These are phyloP conservation scores for Macaria liturata DNA, from an alignment of 2,888 invertebrate genomes.

Conservation along the genomic window DNA sequence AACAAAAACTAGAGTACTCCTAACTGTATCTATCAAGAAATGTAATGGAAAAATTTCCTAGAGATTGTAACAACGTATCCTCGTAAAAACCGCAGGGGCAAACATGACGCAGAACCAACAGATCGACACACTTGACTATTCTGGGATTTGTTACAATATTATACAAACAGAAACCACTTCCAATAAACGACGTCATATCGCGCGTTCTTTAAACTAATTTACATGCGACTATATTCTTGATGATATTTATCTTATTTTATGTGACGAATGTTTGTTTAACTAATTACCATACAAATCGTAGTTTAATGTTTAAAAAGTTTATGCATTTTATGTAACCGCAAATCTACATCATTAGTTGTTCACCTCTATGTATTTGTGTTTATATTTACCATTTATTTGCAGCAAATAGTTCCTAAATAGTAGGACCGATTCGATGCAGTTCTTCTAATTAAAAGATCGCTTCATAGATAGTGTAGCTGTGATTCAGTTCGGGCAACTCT, in stretches of 20 bases:
- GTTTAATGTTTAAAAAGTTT: no score
- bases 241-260: neutral
- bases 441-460: no score
- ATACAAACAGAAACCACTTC: slow-evolving; percentile 6
- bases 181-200: neutral
- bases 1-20: neutral
- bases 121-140: neutral
- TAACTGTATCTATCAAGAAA: neutral
- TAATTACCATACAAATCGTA: no score
- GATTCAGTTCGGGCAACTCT: no score
- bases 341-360: no score
- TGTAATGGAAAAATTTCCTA: neutral
- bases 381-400: no score
- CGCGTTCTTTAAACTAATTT: slow-evolving; percentile 8
- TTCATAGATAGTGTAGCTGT: no score
- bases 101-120: slow-evolving; percentile 2
- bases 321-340: no score
- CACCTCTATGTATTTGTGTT: no score
- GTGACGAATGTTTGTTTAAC: neutral
- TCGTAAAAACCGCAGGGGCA: slow-evolving; percentile 9
- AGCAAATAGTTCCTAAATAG: no score
- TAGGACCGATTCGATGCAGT: no score
- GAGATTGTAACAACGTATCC: no score
- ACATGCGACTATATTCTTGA: neutral
- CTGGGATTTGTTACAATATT: slow-evolving; percentile 10